phyloP scores from a whole-genome alignment of 1,140 invertebrate genomes.

The Hypothenemus hampei region DNA sequence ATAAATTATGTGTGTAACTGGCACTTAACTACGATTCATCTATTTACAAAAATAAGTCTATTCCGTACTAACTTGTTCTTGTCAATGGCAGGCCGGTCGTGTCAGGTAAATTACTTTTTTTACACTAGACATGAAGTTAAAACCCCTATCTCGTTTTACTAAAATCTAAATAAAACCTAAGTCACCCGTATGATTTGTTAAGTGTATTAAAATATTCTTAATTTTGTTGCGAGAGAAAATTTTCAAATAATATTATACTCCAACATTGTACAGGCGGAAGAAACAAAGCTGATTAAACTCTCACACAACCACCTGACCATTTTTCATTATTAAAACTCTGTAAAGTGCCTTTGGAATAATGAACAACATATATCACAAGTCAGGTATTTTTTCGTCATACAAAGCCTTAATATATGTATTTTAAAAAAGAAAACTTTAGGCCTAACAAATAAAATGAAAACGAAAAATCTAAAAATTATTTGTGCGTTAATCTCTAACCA shows the following conservation, averaged over 20 bases:
- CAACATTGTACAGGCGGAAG: neutral
- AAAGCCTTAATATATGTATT: too few species aligned
- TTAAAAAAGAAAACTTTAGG: too few species aligned
- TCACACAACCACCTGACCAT: conserved; percentile 5
- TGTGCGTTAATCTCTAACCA: too few species aligned
- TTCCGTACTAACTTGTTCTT: conserved; percentile 29
- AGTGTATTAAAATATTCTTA: neutral
- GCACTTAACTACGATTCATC: conserved; percentile 40
- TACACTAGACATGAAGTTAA: too few species aligned
- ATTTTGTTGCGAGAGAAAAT: neutral
- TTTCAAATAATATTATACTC: neutral
- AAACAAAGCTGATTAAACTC: neutral
- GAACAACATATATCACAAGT: conserved; percentile 21
- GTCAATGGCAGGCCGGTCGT: conserved; percentile 1
- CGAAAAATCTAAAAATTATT: too few species aligned
- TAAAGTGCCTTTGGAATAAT: conserved; percentile 26
- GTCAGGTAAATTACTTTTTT: neutral
- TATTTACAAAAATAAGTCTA: conserved; percentile 47
- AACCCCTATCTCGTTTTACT: too few species aligned
- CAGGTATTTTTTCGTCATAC: conserved; percentile 18
- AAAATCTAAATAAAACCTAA: neutral
- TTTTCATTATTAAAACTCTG: conserved; percentile 1
- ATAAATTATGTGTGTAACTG: conserved; percentile 36
- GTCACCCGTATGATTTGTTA: conserved; percentile 7
- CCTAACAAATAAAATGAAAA: too few species aligned